Evolutionary conservation across 2,888 invertebrate species (phyloP).

Genomic region (Aspidapion aeneum): DNA sequence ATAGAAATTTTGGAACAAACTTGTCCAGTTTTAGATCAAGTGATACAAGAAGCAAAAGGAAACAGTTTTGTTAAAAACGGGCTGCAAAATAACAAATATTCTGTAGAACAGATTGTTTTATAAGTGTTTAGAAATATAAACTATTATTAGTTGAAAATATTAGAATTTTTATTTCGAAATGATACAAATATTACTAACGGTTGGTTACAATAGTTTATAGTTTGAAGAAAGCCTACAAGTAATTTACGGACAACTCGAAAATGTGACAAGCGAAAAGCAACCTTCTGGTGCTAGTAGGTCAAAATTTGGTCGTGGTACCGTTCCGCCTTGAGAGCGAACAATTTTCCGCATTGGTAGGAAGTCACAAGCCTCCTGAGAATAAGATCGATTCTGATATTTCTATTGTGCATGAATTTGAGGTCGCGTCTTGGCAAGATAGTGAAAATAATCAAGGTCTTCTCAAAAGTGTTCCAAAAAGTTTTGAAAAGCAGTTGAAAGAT

Average conservation of each 20-base stretch:
- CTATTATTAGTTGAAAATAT: not conserved
- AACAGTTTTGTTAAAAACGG: slow-evolving; percentile 38
- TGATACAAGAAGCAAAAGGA: slow-evolving; percentile 34
- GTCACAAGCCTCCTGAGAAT: slow-evolving; percentile 36
- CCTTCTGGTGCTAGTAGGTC: slow-evolving; percentile 60
- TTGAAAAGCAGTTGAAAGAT: no score
- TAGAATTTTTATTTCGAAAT: no score
- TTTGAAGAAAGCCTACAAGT: slow-evolving; percentile 60
- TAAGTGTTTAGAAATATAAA: no score
- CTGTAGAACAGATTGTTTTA: slow-evolving; percentile 55
- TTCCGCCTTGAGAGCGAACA: slow-evolving; percentile 57
- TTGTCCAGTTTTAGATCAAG: slow-evolving; percentile 43
- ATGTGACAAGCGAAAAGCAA: slow-evolving; percentile 57
- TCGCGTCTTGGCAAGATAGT: slow-evolving; percentile 47
- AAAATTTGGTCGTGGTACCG: slow-evolving; percentile 61
- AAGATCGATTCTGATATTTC: slow-evolving; percentile 46
- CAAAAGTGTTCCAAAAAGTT: no score
- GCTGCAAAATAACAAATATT: no score
- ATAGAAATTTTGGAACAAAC: slow-evolving; percentile 41
- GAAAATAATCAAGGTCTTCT: not conserved
- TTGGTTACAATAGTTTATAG: no score
- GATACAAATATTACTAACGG: no score
- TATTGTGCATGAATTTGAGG: slow-evolving; percentile 46
- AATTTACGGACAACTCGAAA: slow-evolving; percentile 58
- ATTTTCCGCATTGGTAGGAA: slow-evolving; percentile 58